Evolutionary conservation across 2,113 vertebrate species (phyloP), one percentile per base, ranked within the genome.

Genomic region (Chamaetylas fuelleborni): DNA sequence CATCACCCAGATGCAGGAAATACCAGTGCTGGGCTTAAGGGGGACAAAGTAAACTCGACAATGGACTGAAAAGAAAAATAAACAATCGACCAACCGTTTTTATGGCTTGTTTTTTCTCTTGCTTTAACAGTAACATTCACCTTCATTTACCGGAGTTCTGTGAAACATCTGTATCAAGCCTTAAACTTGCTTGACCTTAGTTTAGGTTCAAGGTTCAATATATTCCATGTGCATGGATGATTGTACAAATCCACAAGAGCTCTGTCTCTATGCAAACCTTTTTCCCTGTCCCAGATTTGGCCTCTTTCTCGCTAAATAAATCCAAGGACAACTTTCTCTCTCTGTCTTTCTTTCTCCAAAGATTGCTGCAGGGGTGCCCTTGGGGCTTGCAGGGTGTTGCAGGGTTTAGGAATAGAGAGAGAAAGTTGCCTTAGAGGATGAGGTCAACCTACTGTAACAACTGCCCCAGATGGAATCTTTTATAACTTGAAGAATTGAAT

Each of bases 1-100:
- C 96, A 95, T 94, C 96, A 87, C 96, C 90, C 93, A 94, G 90
- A 95, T 94, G 95, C 95, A 96, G 96, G 96, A 97, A 96, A 96
- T 96, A 96, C 96, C 96, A 95, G 86, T 89, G 88, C 93, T 93
- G 91, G 84, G 83, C 84, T 96, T 94, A 73, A 58, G 91, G 93
- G 95, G 91, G 81, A 95, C 92, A 96, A 96, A 97, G 70, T 95
- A 96, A 96, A 96, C 95, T 95, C 19, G 92, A 96, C 96, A 97
- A 96, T 96, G 91, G 95, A 93, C 96, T 96, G 96, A 97, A 97
- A 96, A 97, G 96, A 97, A 96, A 97, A 96, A 97, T 96, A 97
- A 97, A 96, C 96, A 97, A 96, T 76, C 10, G 8, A 86, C 90
- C 94, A 90, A 77, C 94, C 87, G 4, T 92, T 96, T 96, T 96